phyloP scores from a whole-genome alignment of 2,113 vertebrate genomes.

The Heloderma charlesbogerti region DNA sequence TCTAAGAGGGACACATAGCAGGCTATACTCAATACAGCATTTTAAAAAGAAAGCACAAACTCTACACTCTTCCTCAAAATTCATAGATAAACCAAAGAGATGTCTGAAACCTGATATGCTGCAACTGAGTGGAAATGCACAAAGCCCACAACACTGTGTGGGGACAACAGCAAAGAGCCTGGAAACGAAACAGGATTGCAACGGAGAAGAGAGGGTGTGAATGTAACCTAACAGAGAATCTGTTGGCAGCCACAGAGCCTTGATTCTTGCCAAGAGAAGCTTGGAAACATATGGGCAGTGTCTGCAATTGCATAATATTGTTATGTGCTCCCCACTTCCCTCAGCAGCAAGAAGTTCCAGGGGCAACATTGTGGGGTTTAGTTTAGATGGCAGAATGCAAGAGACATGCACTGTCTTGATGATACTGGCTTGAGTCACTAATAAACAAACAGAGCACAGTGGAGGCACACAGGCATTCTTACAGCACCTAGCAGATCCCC shows the following conservation, averaged over 20 bases:
- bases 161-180: background rate
- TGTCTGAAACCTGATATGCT: background rate
- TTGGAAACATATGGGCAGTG: slow-evolving; percentile 9
- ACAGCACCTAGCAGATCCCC: background rate
- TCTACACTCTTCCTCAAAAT: background rate
- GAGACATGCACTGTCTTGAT: background rate
- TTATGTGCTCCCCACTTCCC: background rate
- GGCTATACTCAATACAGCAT: background rate
- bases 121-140: background rate
- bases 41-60: background rate
- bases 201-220: background rate
- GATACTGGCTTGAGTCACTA: background rate
- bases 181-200: background rate
- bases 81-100: background rate
- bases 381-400: background rate
- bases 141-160: background rate
- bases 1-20: background rate
- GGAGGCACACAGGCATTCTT: background rate
- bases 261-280: background rate
- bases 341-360: background rate
- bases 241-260: background rate
- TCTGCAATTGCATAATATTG: background rate
- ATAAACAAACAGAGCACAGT: background rate
- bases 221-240: slow-evolving; percentile 19
- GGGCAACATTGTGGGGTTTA: background rate